These are phyloP conservation scores for Scaptomyza caliginosa DNA, from an alignment of 2,888 invertebrate species.

Conservation along the genomic window DNA sequence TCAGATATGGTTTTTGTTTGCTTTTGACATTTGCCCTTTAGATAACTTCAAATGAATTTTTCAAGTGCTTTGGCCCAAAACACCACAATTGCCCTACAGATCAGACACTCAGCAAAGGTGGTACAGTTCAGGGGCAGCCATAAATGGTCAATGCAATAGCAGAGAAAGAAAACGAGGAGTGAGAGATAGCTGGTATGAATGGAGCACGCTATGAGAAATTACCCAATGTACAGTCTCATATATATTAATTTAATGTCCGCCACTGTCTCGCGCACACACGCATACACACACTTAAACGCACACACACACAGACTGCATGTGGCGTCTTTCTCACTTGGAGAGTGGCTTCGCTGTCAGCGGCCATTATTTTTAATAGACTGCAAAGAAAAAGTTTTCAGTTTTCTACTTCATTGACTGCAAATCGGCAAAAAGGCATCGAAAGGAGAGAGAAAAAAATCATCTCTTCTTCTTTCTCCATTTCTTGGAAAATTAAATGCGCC, in stretches of 20 bases:
- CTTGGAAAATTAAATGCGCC: constrained; percentile 71
- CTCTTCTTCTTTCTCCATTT: background rate
- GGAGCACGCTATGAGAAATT: constrained; percentile 57
- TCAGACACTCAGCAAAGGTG: too few species aligned
- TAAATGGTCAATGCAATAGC: constrained; percentile 57
- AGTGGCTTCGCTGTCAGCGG: constrained; percentile 59
- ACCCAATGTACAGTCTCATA: constrained; percentile 26
- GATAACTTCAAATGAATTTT: background rate
- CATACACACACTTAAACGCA: constrained; percentile 22
- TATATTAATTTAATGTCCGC: constrained; percentile 61
- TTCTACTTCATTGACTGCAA: constrained; percentile 76
- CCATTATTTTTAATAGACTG: constrained; percentile 79
- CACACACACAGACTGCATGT: constrained; percentile 47
- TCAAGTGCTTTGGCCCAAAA: background rate
- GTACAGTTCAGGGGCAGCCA: constrained; percentile 32
- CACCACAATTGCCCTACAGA: constrained; percentile 10
- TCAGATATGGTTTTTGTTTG: background rate
- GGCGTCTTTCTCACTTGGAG: constrained; percentile 56
- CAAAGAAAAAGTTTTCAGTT: constrained; percentile 76
- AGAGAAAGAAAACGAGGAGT: background rate
- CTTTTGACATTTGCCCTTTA: background rate
- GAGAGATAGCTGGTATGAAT: constrained; percentile 21
- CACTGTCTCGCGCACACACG: constrained; percentile 51
- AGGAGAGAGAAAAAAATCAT: background rate
- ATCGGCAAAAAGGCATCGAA: constrained; percentile 60